Evolutionary conservation across 2,113 vertebrate genomes (phyloP), one percentile per base, ranked within the genome.

Genomic region (Psephotus haematonotus): DNA sequence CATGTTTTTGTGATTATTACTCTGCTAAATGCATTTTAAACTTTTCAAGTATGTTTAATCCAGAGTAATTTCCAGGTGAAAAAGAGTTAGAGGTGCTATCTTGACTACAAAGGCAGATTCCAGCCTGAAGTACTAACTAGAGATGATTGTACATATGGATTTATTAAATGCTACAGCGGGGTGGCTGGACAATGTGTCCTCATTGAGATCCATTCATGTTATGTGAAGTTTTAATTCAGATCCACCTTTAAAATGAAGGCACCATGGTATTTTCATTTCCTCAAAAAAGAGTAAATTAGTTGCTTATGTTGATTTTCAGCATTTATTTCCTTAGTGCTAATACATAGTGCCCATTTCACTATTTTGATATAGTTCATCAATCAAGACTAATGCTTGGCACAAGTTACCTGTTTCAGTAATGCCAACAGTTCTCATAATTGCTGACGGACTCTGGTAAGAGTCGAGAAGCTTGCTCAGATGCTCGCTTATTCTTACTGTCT

Each of bases 401-500:
- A 69, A 57, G 68, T 37, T 37, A 28, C 11, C 33, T 41, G 5
- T 88, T 82, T 50, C 52, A 70, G 31, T 63, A 49, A 44, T 33
- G 46, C 7, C 53, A 70, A 15, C 9, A 55, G 17, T 64, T 71
- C n/a, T 8, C 5, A 20, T 46, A 33, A n/a, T 20, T 0, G 0
- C 19, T 65, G 29, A n/a, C 11, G 27, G 23, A 14, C 59, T 55
- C 29, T 20, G 11, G 9, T 9, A 19, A 68, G 63, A 44, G 64
- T 25, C 0, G 1, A 83, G 74, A 41, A 50, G 10, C 20, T 80
- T 90, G 22, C 29, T 82, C 4, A 1, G 59, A 11, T 3, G 4
- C 8, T 47, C 62, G 27, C n/a, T 80, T 37, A 37, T 37, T 37
- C 37, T 37, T 37, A 37, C 37, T 37, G 7, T 24, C 27, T 78